Evolutionary conservation across 2,113 vertebrate genomes (phyloP).

Genomic region (Austrofundulus limnaeus): DNA sequence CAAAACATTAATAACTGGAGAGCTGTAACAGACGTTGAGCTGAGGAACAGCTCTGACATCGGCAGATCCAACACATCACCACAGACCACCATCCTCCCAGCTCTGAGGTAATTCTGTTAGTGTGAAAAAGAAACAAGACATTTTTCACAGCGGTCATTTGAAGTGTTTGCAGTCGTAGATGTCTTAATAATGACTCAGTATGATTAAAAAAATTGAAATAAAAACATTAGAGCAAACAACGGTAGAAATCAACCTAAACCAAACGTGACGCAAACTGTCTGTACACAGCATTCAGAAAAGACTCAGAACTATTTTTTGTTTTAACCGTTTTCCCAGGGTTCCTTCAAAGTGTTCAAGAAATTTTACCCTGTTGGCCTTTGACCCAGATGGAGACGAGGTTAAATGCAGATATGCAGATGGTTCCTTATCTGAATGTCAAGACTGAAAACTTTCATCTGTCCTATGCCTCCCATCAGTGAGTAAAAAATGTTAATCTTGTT

Average conservation of each 20-base stretch:
- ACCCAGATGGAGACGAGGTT: slow-evolving; percentile 17
- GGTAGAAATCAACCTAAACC: too few relatives aligned
- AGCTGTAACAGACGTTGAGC: slow-evolving; percentile 4
- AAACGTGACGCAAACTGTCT: too few relatives aligned
- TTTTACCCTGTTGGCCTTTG: slow-evolving; percentile 41
- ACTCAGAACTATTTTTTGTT: not conserved
- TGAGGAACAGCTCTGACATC: slow-evolving; percentile 36
- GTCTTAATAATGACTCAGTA: too few relatives aligned
- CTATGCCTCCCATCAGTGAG: slow-evolving; percentile 9
- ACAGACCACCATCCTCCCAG: slow-evolving; percentile 31
- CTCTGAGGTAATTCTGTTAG: slow-evolving; percentile 22
- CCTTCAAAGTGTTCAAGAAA: slow-evolving; percentile 53
- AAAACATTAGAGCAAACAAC: too few relatives aligned
- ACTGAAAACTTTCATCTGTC: not conserved
- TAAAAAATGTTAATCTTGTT: not conserved
- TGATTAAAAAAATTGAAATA: too few relatives aligned
- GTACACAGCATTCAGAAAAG: slow-evolving; percentile 19
- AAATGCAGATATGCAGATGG: not conserved
- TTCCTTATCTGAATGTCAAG: not conserved
- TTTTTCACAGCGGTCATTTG: too few relatives aligned
- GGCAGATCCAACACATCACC: slow-evolving; percentile 39
- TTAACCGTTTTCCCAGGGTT: slow-evolving; percentile 24
- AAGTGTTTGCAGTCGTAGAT: too few relatives aligned
- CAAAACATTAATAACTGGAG: not conserved
- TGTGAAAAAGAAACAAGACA: too few relatives aligned